Conservation (phyloP, 2,797 vertebrate genomes). For the Gadopsis marmoratus region DNA sequence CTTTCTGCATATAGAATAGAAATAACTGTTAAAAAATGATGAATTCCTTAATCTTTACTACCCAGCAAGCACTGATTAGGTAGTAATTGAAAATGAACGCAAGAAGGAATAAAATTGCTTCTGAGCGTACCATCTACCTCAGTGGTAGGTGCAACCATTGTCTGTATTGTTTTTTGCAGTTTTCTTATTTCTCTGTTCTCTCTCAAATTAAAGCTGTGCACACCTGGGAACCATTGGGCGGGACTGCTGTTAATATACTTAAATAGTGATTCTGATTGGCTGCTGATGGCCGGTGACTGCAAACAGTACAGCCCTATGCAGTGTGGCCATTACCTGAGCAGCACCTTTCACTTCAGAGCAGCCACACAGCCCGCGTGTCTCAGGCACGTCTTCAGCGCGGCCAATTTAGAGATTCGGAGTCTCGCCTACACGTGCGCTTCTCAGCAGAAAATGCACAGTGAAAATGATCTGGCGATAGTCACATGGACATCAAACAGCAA, state of each 20-base stretch:
- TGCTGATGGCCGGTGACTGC: background rate
- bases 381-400: too few relatives aligned
- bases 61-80: constrained; percentile 41
- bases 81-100: constrained; percentile 41
- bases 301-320: background rate
- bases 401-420: too few relatives aligned
- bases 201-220: constrained; percentile 13
- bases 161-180: background rate
- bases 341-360: too few relatives aligned
- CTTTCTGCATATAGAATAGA: background rate
- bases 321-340: too few relatives aligned
- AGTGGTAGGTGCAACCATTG: background rate
- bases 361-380: too few relatives aligned
- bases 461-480: too few relatives aligned
- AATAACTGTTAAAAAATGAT: background rate
- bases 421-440: too few relatives aligned
- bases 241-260: constrained; percentile 18
- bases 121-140: background rate
- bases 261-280: background rate
- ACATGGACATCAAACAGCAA: too few relatives aligned
- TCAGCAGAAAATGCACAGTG: too few relatives aligned
- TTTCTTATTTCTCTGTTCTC: background rate
- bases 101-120: constrained; percentile 8
- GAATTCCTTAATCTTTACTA: background rate
- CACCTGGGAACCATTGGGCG: background rate